Percentiles rank a stretch among this genome's conserved stretches.
phyloP scores from a whole-genome alignment of 2,888 invertebrate species.

The Caenorhabditis virilis region DNA sequence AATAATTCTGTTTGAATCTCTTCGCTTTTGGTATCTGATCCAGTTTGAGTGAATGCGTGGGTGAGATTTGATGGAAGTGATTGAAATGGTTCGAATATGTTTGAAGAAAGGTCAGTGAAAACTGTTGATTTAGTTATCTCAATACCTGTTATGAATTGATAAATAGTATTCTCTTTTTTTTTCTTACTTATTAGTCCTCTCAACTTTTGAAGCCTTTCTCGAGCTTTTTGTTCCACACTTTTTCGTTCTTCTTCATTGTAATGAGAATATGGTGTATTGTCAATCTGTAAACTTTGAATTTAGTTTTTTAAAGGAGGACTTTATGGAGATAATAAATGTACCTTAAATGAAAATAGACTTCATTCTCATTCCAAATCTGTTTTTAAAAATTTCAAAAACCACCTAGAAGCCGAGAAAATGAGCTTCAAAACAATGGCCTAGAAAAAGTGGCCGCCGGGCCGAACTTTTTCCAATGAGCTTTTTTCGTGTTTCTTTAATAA shows the following conservation, averaged over 20 bases:
- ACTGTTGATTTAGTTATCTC: slow-evolving; percentile 25
- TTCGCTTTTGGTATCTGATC: slow-evolving; percentile 21
- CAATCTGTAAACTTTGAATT: slow-evolving; percentile 9
- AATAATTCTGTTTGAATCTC: slow-evolving; percentile 30
- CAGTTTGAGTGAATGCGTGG: slow-evolving; percentile 23
- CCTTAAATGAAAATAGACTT: no score
- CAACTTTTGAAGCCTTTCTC: slow-evolving; percentile 15
- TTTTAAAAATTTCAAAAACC: no score
- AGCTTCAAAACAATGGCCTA: no score
- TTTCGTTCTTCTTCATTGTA: slow-evolving; percentile 23
- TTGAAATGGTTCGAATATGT: slow-evolving; percentile 21
- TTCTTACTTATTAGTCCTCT: slow-evolving; percentile 29
- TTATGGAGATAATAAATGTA: no score
- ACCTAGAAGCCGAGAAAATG: no score
- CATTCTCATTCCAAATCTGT: no score
- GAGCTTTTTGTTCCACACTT: slow-evolving; percentile 10
- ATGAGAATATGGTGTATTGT: slow-evolving; percentile 15
- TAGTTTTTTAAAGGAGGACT: no score
- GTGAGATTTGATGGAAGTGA: background rate
- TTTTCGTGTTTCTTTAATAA: no score
- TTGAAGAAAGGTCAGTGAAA: slow-evolving; percentile 30
- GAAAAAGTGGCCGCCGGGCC: no score
- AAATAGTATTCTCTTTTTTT: background rate
- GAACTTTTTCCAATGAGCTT: no score
- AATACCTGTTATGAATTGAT: slow-evolving; percentile 10